Evolutionary conservation across 2,888 invertebrate species (phyloP), one percentile per base, ranked within the genome.

Genomic region (Polyommatus iphigenia): DNA sequence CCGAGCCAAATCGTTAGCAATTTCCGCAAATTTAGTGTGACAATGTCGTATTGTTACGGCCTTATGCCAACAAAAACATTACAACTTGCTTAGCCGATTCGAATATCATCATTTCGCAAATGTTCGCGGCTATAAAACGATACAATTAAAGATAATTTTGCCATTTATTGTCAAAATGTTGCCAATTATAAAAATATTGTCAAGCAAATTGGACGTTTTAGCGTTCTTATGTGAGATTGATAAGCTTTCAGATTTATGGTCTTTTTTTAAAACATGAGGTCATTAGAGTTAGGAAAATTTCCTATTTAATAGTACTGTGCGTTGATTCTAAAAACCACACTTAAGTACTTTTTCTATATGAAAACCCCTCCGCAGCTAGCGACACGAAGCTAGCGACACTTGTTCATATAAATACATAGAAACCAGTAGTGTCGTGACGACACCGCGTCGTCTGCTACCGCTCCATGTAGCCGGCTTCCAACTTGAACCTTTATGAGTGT

Each of bases 1-100:
- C 76, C 59, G 57, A 79, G 79, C 77, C 77, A 79, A 77, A 78
- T 79, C 24, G 78, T 71, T 46, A 77, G 76, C 78, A 50, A 78
- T 79, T 78, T 77, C 20, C 32, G 73, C 59, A 77, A 78, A 78
- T 79, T 77, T 78, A 78, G 67, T 78, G 76, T 77, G 77, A 75
- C 71, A 71, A 41, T 76, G 76, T 71, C 54, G 13, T 50, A 77
- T 50, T 78, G 71, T 79, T 77, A 77, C 50, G 73, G 67, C 75
- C 29, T 78, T 76, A 78, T 78, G 77, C 73, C 75, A 78, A 62
- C 54, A 78, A 78, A 77, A 73, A 76, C 59, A 77, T 75, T 77
- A 73, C 36, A 76, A 77, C 77, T 78, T 32, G 75, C 71, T 76
- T 76, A 77, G 50, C 50, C 62, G 41, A 29, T 50, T 71, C 20